Percentiles rank a stretch among this genome's conserved stretches.
phyloP scores from a whole-genome alignment of 2,888 invertebrate species.

The Erebia aethiops region DNA sequence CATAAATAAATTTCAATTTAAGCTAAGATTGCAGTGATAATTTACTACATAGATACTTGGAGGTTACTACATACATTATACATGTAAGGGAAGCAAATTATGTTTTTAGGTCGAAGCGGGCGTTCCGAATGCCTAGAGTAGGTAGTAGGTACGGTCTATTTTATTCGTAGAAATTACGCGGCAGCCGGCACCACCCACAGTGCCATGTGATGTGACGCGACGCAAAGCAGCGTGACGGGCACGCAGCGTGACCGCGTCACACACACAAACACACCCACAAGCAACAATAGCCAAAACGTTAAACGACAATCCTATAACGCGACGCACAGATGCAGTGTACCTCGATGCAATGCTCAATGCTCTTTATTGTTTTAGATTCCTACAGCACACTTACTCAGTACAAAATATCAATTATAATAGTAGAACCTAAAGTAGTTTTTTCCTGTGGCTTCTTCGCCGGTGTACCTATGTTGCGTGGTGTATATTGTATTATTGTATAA shows the following conservation, averaged over 20 bases:
- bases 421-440: too few relatives aligned
- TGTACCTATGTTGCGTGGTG: too few relatives aligned
- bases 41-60: too few relatives aligned
- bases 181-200: constrained; percentile 39
- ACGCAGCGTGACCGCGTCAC: constrained; percentile 53
- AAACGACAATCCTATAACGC: constrained; percentile 12
- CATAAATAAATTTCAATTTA: too few relatives aligned
- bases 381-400: not conserved
- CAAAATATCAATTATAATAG: too few relatives aligned
- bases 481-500: too few relatives aligned
- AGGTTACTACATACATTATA: too few relatives aligned
- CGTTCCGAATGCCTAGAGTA: constrained; percentile 17
- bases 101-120: constrained; percentile 13
- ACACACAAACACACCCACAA: constrained; percentile 32
- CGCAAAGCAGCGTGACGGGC: constrained; percentile 64
- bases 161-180: constrained; percentile 40
- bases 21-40: too few relatives aligned
- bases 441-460: too few relatives aligned
- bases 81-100: not conserved
- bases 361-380: not conserved
- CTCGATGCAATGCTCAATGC: constrained; percentile 17
- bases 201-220: constrained; percentile 42
- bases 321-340: not conserved
- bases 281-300: constrained; percentile 30
- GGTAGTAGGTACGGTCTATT: not conserved